phyloP scores from a whole-genome alignment of 2,888 invertebrate genomes.

The Watsonalla binaria region DNA sequence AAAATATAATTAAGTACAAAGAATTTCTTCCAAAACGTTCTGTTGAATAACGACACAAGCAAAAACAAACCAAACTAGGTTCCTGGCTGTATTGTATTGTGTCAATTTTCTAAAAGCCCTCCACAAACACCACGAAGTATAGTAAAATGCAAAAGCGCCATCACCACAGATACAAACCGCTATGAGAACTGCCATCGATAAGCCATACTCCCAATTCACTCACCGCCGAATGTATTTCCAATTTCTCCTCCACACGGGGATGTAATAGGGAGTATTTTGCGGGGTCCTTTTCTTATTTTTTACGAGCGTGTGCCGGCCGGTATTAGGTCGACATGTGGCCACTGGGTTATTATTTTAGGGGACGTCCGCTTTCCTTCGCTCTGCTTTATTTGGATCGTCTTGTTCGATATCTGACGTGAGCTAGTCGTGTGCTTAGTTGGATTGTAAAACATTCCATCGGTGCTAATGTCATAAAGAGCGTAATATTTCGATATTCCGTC shows the following conservation, averaged over 20 bases:
- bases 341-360: slow-evolving; percentile 60
- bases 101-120: not conserved
- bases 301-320: slow-evolving; percentile 57
- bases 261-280: slow-evolving; percentile 70
- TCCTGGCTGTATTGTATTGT: too few relatives aligned
- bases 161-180: slow-evolving; percentile 20
- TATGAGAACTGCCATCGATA: slow-evolving; percentile 21
- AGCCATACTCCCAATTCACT: slow-evolving; percentile 31
- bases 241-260: slow-evolving; percentile 54
- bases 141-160: slow-evolving; percentile 1
- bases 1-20: too few relatives aligned
- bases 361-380: slow-evolving; percentile 38
- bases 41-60: too few relatives aligned
- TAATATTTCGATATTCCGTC: too few relatives aligned
- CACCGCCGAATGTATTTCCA: slow-evolving; percentile 61
- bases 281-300: slow-evolving; percentile 68
- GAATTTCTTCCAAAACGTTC: too few relatives aligned
- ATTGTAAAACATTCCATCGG: slow-evolving; percentile 14
- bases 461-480: not conserved
- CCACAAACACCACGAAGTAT: not conserved
- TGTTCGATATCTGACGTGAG: slow-evolving; percentile 22
- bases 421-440: slow-evolving; percentile 8
- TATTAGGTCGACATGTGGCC: slow-evolving; percentile 70
- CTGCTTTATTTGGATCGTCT: slow-evolving; percentile 42
- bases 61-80: too few relatives aligned